Evolutionary conservation across 2,888 invertebrate species (phyloP).

Genomic region (Temnothorax unifasciatus): DNA sequence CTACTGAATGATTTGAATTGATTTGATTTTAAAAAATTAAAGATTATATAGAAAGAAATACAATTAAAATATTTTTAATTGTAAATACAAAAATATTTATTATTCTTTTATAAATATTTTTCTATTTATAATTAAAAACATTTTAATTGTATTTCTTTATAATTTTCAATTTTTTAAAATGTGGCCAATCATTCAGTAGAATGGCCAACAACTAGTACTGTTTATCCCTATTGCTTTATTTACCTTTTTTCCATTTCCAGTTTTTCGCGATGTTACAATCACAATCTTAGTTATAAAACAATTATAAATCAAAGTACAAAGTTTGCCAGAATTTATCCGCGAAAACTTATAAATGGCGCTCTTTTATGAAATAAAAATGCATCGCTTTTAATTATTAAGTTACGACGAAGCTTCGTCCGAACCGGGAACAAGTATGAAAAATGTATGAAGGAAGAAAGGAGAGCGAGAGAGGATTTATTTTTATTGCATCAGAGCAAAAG

Average conservation of each 20-base stretch:
- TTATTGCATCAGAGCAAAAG: slow-evolving; percentile 66
- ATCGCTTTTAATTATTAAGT: slow-evolving; percentile 52
- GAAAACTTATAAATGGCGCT: slow-evolving; percentile 33
- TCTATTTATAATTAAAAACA: too few relatives aligned
- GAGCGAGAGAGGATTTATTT: slow-evolving; percentile 65
- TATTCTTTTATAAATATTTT: too few relatives aligned
- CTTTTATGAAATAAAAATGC: slow-evolving; percentile 11
- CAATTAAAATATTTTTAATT: too few relatives aligned
- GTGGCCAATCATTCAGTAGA: too few relatives aligned
- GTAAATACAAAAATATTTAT: too few relatives aligned
- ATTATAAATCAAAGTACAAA: slow-evolving; percentile 65
- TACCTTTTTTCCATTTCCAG: background rate
- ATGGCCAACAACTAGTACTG: too few relatives aligned
- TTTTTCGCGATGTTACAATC: slow-evolving; percentile 58
- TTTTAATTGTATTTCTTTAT: too few relatives aligned
- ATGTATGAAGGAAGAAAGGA: slow-evolving; percentile 63
- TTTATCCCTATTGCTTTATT: background rate
- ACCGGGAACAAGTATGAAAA: slow-evolving; percentile 65
- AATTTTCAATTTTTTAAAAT: too few relatives aligned
- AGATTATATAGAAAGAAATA: too few relatives aligned
- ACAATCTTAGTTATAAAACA: slow-evolving; percentile 67
- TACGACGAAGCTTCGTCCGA: slow-evolving; percentile 63
- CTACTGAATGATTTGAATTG: too few relatives aligned
- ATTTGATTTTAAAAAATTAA: too few relatives aligned
- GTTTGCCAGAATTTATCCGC: slow-evolving; percentile 40